A percentile compares a stretch with the other conserved stretches of the same genome.
These are phyloP conservation scores for Hymenopus coronatus DNA, from an alignment of 2,888 invertebrate species.

Conservation along the genomic window DNA sequence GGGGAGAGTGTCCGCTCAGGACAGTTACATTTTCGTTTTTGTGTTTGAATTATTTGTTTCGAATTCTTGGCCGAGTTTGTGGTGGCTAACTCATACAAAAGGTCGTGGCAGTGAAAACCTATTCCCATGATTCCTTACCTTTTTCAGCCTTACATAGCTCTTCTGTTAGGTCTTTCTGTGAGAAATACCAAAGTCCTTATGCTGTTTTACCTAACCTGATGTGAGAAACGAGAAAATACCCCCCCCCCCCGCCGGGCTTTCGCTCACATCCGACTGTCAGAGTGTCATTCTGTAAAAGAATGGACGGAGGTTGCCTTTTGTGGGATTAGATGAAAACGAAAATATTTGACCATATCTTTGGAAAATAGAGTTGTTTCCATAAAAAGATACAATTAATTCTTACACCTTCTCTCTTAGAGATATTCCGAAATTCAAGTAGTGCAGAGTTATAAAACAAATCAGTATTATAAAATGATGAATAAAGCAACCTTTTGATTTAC, in stretches of 20 bases:
- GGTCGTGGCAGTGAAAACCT: too few species aligned
- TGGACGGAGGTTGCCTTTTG: background rate
- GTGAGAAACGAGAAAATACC: background rate
- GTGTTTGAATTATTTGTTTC: conserved; percentile 20
- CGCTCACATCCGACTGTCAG: background rate
- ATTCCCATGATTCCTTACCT: background rate
- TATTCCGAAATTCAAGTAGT: too few species aligned
- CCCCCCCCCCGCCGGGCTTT: too few species aligned
- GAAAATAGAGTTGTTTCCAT: too few species aligned
- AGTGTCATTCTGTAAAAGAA: background rate
- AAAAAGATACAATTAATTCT: too few species aligned
- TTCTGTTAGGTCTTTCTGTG: background rate
- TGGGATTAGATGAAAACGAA: background rate
- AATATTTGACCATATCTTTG: background rate
- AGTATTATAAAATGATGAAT: too few species aligned
- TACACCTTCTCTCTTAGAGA: too few species aligned
- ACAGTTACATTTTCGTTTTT: background rate
- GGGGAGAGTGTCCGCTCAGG: background rate
- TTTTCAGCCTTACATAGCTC: background rate
- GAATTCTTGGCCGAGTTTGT: background rate
- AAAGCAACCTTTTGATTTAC: too few species aligned
- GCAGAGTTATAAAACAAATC: too few species aligned
- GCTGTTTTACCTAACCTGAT: background rate
- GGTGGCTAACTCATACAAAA: background rate
- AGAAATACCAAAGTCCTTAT: background rate